phyloP scores from a whole-genome alignment of 2,888 invertebrate genomes.

The Drosophila mimetica region DNA sequence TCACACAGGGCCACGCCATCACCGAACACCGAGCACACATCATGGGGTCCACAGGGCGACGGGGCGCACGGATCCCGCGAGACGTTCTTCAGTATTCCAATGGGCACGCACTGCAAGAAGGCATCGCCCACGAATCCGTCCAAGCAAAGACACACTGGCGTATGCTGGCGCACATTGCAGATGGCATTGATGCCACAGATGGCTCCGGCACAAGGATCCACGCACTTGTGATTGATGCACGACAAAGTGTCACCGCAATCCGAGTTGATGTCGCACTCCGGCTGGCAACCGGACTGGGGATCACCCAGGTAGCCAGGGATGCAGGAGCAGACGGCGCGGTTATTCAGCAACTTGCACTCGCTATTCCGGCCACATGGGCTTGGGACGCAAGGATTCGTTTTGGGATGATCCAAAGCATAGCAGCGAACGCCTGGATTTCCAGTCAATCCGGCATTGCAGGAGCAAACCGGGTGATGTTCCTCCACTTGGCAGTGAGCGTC shows the following conservation, averaged over 20 bases:
- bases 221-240: slow-evolving; percentile 90
- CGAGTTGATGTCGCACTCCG: slow-evolving; percentile 93
- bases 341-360: slow-evolving; percentile 89
- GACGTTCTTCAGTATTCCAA: slow-evolving; percentile 86
- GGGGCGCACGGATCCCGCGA: slow-evolving; percentile 90
- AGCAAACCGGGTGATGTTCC: slow-evolving; percentile 92
- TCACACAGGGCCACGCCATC: slow-evolving; percentile 92
- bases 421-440: slow-evolving; percentile 93
- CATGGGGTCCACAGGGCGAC: slow-evolving; percentile 90
- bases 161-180: slow-evolving; percentile 92
- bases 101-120: slow-evolving; percentile 89
- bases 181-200: slow-evolving; percentile 92
- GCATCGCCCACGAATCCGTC: slow-evolving; percentile 92
- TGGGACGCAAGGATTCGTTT: slow-evolving; percentile 89
- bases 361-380: slow-evolving; percentile 92
- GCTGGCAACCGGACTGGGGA: slow-evolving; percentile 90
- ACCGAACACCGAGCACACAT: slow-evolving; percentile 89
- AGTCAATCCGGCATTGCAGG: slow-evolving; percentile 89
- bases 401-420: slow-evolving; percentile 86
- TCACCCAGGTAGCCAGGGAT: slow-evolving; percentile 91
- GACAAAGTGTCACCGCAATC: slow-evolving; percentile 91
- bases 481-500: slow-evolving; percentile 90
- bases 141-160: slow-evolving; percentile 92
- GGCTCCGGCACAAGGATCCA: slow-evolving; percentile 89
- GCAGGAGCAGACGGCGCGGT: slow-evolving; percentile 91